Percentiles rank a stretch among this genome's conserved stretches.
Evolutionary conservation across 2,797 vertebrate genomes (phyloP).

Genomic region (Geotrypetes seraphini): DNA sequence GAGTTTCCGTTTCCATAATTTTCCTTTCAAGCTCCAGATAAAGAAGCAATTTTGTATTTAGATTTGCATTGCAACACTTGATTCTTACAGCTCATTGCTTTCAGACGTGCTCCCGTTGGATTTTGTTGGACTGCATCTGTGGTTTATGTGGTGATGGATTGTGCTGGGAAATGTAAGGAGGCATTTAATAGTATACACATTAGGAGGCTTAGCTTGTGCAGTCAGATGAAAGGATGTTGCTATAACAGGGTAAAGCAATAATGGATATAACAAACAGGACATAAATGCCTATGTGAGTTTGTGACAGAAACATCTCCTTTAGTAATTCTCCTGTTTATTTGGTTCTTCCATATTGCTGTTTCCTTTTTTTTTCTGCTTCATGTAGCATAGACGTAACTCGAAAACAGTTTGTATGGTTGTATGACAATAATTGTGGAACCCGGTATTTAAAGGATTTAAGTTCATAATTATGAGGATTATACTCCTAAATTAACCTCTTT

Average conservation of each 20-base stretch:
- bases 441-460: too few relatives aligned
- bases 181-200: slow-evolving; percentile 4
- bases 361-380: too few relatives aligned
- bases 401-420: too few relatives aligned
- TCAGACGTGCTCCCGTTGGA: background rate
- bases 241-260: background rate
- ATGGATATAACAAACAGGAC: slow-evolving; percentile 1
- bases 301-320: background rate
- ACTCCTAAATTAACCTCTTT: too few relatives aligned
- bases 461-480: too few relatives aligned
- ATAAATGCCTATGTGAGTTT: background rate
- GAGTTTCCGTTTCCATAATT: rapidly evolving
- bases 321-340: too few relatives aligned
- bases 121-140: background rate
- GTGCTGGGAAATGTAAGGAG: slow-evolving; percentile 5
- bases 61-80: rapidly evolving
- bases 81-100: background rate
- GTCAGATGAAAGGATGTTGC: background rate
- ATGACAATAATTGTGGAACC: too few relatives aligned
- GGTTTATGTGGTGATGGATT: background rate
- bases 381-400: too few relatives aligned
- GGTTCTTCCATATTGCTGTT: too few relatives aligned
- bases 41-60: background rate
- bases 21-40: background rate
- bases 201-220: slow-evolving; percentile 2